Evolutionary conservation across 1,140 invertebrate species (phyloP).

Genomic region (Stenopsyche tienmushanensis): DNA sequence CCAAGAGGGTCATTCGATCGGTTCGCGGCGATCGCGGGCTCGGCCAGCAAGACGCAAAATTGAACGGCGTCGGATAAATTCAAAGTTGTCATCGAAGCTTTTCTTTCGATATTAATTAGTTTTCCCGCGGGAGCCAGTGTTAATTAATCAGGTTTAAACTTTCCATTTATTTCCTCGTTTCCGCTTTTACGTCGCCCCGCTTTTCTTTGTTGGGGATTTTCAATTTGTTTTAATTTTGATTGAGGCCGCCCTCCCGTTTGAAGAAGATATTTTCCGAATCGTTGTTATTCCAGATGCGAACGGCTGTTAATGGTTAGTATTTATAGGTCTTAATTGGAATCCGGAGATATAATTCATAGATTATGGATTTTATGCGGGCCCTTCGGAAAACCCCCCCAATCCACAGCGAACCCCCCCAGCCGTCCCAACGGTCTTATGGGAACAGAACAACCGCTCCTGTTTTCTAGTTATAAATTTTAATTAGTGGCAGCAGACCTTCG

Average conservation of each 20-base stretch:
- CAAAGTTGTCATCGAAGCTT: not conserved
- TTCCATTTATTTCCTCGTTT: constrained; percentile 10
- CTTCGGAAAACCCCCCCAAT: no score
- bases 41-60: not conserved
- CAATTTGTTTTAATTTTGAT: constrained; percentile 39
- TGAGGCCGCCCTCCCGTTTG: constrained; percentile 4
- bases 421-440: no score
- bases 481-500: no score
- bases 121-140: constrained; percentile 7
- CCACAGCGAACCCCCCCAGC: no score
- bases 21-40: not conserved
- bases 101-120: constrained; percentile 30
- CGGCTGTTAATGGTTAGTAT: constrained; percentile 3
- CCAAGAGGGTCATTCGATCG: not conserved
- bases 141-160: constrained; percentile 39
- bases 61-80: constrained; percentile 17
- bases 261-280: not conserved
- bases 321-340: constrained; percentile 12
- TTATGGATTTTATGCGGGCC: not conserved
- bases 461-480: no score
- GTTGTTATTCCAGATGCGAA: not conserved
- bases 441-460: no score
- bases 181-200: not conserved
- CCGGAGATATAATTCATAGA: not conserved
- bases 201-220: constrained; percentile 24